A percentile compares a stretch with the other conserved stretches of the same genome.
These are phyloP conservation scores for Drosophila santomea DNA, from an alignment of 1,140 invertebrate species.

Conservation along the genomic window DNA sequence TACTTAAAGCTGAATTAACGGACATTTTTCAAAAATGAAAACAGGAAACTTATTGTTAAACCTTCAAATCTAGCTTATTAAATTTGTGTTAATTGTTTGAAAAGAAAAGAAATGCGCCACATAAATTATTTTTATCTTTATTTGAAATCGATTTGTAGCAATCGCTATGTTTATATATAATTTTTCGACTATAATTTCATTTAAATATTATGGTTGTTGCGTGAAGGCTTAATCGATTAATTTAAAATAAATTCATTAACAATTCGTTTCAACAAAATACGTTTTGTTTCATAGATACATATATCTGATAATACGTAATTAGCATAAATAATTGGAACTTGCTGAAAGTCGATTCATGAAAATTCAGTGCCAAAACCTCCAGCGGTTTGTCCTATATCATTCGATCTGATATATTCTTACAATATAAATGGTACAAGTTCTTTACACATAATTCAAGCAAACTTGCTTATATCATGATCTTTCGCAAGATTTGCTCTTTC, in stretches of 20 bases:
- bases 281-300: conserved; percentile 37
- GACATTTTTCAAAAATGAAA: not conserved
- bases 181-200: conserved; percentile 81
- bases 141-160: conserved; percentile 55
- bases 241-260: conserved; percentile 81
- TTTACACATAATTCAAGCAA: conserved; percentile 31
- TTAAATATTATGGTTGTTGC: conserved; percentile 61
- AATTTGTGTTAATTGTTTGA: too few species aligned
- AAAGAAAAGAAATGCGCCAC: not conserved
- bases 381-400: conserved; percentile 14
- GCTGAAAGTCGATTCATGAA: conserved; percentile 26
- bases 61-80: too few species aligned
- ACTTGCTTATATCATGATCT: not conserved
- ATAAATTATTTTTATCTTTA: conserved; percentile 36
- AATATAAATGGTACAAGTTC: conserved; percentile 27
- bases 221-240: conserved; percentile 61
- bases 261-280: conserved; percentile 75
- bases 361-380: conserved; percentile 24
- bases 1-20: not conserved
- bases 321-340: conserved; percentile 53
- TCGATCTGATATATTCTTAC: conserved; percentile 38
- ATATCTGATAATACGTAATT: conserved; percentile 49
- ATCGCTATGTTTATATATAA: conserved; percentile 66
- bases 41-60: too few species aligned
- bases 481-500: not conserved